Evolutionary conservation across 2,113 vertebrate species (phyloP), one percentile per base, ranked within the genome.

Genomic region (Orcinus orca): DNA sequence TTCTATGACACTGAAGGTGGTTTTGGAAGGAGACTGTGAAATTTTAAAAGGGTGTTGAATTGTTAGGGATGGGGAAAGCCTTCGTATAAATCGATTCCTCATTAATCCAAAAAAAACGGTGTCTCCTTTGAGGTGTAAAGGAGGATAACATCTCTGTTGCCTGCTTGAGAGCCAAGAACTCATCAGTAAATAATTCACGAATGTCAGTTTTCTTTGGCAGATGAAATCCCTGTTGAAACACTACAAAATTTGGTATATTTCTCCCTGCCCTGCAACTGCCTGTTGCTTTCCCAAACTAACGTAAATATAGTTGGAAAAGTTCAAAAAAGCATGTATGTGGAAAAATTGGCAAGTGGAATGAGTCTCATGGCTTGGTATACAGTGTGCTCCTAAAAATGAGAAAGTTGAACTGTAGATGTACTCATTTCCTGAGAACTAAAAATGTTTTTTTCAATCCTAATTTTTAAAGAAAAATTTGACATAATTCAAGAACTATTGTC

Each of bases 181-280:
- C 55, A 38, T 29, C 10, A 33, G 26, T 65, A 67, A 92, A 89
- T 18, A 53, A 73, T 71, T 80, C 55, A n/a, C 79, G 60, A 58
- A 67, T n/a, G 79, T 17, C 79, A 70, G 23, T 80, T 95, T 95
- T 92, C 55, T 63, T 95, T 95, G 93, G 83, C 88, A 77, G 31
- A 31, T 77, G 77, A 84, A 84, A 79, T 65, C 50, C 15, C 60
- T 92, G 38, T 62, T 88, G 74, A 82, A 91, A 81, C n/a, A 60
- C 81, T 77, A 38, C 62, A 86, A 14, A 92, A 47, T 21, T 55
- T 76, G 68, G n/a, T 88, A 11, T 68, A 82, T 83, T 91, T 76
- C 33, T 94, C 82, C 23, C 67, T 92, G 18, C 25, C 41, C 53
- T 92, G 36, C 55, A 55, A 53, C 11, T 88, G 41, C 60, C n/a